phyloP scores from a whole-genome alignment of 2,113 vertebrate species.

The Speoplatyrhinus poulsoni region DNA sequence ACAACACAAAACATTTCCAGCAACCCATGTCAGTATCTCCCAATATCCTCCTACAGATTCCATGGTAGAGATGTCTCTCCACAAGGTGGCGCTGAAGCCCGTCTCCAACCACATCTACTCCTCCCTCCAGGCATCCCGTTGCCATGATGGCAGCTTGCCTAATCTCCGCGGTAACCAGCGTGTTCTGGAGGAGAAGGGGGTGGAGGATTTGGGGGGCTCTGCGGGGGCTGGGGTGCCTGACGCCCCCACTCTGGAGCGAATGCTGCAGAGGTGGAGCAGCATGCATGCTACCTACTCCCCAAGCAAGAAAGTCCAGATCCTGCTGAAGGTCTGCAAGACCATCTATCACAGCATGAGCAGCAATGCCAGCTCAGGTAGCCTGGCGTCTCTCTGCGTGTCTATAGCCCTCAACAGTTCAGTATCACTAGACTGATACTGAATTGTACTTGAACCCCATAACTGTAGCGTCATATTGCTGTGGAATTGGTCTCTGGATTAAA shows the following conservation, averaged over 20 bases:
- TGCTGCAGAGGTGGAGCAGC: slow-evolving; percentile 73
- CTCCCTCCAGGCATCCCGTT: slow-evolving; percentile 67
- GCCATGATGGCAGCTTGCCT: slow-evolving; percentile 59
- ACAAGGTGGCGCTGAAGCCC: slow-evolving; percentile 83
- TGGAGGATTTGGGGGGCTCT: slow-evolving; percentile 69
- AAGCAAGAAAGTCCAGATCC: slow-evolving; percentile 80
- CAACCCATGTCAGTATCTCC: background rate
- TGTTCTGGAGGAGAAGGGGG: slow-evolving; percentile 45
- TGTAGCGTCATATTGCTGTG: too few species aligned
- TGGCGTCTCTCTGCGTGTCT: too few species aligned
- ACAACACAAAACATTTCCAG: background rate
- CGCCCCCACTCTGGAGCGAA: slow-evolving; percentile 70
- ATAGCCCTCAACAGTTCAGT: too few species aligned
- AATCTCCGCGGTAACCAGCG: slow-evolving; percentile 64
- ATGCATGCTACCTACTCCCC: slow-evolving; percentile 84
- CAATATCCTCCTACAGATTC: slow-evolving; percentile 62
- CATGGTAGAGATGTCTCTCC: slow-evolving; percentile 80
- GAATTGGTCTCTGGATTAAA: too few species aligned
- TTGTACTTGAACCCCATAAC: too few species aligned
- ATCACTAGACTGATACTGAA: too few species aligned
- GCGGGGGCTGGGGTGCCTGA: slow-evolving; percentile 73
- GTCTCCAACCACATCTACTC: slow-evolving; percentile 75
- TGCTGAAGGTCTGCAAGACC: slow-evolving; percentile 85
- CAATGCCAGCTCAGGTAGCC: slow-evolving; percentile 68
- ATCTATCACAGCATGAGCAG: slow-evolving; percentile 84